phyloP scores from a whole-genome alignment of 1,140 invertebrate species.

The Venustaconcha ellipsiformis region DNA sequence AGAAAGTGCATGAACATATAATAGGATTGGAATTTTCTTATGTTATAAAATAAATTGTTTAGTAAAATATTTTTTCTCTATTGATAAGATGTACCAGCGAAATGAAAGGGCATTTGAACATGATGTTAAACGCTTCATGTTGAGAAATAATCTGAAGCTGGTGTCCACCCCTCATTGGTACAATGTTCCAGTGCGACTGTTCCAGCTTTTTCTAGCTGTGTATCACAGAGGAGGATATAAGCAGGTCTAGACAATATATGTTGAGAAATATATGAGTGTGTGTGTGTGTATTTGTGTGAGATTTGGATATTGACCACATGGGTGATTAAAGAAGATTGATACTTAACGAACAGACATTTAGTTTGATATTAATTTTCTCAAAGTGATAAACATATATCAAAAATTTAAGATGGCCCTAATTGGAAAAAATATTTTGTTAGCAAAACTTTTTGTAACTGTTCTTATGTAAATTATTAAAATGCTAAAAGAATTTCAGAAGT shows the following conservation, averaged over 20 bases:
- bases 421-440: too few relatives aligned
- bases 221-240: slow-evolving; percentile 53
- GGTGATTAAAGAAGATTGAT: too few relatives aligned
- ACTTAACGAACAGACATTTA: too few relatives aligned
- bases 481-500: too few relatives aligned
- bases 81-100: slow-evolving; percentile 50
- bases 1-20: too few relatives aligned
- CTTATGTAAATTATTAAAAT: too few relatives aligned
- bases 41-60: too few relatives aligned
- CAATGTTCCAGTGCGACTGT: slow-evolving; percentile 42
- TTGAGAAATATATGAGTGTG: not conserved
- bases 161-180: slow-evolving; percentile 44
- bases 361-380: too few relatives aligned
- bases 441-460: too few relatives aligned
- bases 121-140: slow-evolving; percentile 53
- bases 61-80: not conserved
- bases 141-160: slow-evolving; percentile 34
- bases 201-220: slow-evolving; percentile 54
- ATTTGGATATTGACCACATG: not conserved
- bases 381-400: too few relatives aligned
- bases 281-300: not conserved
- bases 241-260: slow-evolving; percentile 36
- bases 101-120: slow-evolving; percentile 60
- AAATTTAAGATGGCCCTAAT: too few relatives aligned
- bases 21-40: too few relatives aligned